Percentiles rank a stretch among this genome's conserved stretches.
These are phyloP conservation scores for Tinea trinotella DNA, from an alignment of 2,888 invertebrate species.

Conservation along the genomic window DNA sequence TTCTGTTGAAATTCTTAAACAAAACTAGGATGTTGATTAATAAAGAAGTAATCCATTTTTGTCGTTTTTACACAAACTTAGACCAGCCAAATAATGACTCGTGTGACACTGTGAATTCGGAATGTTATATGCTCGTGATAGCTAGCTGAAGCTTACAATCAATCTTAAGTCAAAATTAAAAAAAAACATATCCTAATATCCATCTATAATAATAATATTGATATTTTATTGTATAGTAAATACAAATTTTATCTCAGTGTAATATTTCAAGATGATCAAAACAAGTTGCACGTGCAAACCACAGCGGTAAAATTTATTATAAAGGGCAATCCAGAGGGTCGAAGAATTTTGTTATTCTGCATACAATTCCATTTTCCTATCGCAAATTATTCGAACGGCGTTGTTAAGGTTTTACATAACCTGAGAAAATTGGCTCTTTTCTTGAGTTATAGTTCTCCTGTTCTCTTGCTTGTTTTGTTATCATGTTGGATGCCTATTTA, in stretches of 20 bases:
- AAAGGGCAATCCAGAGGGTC: constrained; percentile 40
- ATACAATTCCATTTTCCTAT: constrained; percentile 67
- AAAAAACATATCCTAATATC: no score
- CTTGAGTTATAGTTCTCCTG: constrained; percentile 39
- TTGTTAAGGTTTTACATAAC: constrained; percentile 57
- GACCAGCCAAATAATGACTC: no score
- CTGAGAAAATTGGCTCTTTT: constrained; percentile 51
- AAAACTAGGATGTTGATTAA: no score
- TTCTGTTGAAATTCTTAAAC: no score
- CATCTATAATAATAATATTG: no score
- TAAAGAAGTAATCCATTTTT: no score
- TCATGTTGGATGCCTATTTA: constrained; percentile 19
- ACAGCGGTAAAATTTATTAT: constrained; percentile 54
- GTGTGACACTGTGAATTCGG: no score
- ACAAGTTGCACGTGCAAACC: constrained; percentile 28
- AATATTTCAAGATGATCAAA: constrained; percentile 26
- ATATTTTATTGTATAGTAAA: not conserved
- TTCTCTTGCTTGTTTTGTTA: not conserved
- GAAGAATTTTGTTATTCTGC: constrained; percentile 65
- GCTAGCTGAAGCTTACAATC: no score
- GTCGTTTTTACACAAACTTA: no score
- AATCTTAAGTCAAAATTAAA: no score
- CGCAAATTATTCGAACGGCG: constrained; percentile 60
- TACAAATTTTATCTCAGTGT: not conserved
- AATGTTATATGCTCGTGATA: no score